Evolutionary conservation across 1,140 invertebrate species (phyloP), one percentile per base, ranked within the genome.

Genomic region (Frieseomelitta varia): DNA sequence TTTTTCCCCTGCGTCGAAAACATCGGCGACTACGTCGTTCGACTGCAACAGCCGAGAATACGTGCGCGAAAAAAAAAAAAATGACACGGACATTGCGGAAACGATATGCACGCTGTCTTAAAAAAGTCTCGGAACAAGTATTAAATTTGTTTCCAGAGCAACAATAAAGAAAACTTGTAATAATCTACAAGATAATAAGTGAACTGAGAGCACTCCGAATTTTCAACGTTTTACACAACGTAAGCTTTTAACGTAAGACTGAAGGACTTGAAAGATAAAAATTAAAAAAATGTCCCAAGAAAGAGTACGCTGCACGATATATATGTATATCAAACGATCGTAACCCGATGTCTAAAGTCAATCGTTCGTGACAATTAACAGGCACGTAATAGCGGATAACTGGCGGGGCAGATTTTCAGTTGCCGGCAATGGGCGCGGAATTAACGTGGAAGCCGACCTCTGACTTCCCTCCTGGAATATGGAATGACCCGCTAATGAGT

Each of bases 381-480:
- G 4, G 24, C 0, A 34, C 21, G 30, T 39, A 75, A 27, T 19
- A 19, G 21, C 24, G 24, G 34, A 1, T 17, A 51, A 77, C 21
- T 34, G 74, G 0, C 17, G 56, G 24, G 69, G 15, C 81, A 88
- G 85, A 86, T 88, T 89, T 87, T 90, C 85, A 30, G 58, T 69
- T 34, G 27, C 71, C 69, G 82, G 81, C 72, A 89, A 90, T 80
- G 73, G 76, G 68, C 39, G 56, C 81, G 87, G 74, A 89, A 89
- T 88, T 84, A 74, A 86, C 86, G 81, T 61, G 55, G 58, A 55
- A 39, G 39, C 47, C 72, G 63, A 47, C 21, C 30, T 19, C 73
- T 67, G 88, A 86, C 88, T 86, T 88, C 88, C 88, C 85, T 87
- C 71, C 78, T 74, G 69, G 83, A 89, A 90, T 87, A 89, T 85